A percentile compares a stretch with the other conserved stretches of the same genome.
These are phyloP conservation scores for Eleutherodactylus coqui DNA, from an alignment of 2,797 vertebrate genomes.

Conservation along the genomic window DNA sequence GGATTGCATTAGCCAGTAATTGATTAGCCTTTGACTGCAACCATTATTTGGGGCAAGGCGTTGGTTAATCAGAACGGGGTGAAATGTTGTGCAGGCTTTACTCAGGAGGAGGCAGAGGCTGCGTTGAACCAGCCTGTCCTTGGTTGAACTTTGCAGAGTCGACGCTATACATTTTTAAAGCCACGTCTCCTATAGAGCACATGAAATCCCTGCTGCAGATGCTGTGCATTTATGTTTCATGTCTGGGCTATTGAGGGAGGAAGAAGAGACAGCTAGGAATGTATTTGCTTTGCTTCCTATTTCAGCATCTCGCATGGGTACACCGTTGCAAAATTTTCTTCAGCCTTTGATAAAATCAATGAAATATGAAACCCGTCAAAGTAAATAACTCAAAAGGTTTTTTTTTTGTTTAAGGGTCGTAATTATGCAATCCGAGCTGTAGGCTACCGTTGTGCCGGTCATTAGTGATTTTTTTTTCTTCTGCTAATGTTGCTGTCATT, in stretches of 20 bases:
- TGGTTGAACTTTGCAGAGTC: slow-evolving; percentile 47
- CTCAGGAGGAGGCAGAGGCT: not conserved
- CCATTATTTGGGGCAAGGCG: slow-evolving; percentile 28
- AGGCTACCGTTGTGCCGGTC: not conserved
- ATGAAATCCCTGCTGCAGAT: slow-evolving; percentile 44
- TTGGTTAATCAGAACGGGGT: not conserved
- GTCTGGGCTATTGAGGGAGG: slow-evolving; percentile 21
- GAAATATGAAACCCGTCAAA: slow-evolving; percentile 36
- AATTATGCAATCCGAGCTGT: not conserved
- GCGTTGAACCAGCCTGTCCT: slow-evolving; percentile 42
- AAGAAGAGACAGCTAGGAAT: slow-evolving; percentile 2
- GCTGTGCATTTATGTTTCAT: slow-evolving; percentile 48
- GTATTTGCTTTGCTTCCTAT: not conserved
- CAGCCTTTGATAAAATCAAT: slow-evolving; percentile 44
- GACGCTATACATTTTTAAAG: slow-evolving; percentile 50
- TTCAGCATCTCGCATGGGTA: slow-evolving; percentile 27
- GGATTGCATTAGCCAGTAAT: slow-evolving; percentile 23
- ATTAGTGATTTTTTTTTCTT: not conserved
- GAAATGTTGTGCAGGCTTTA: not conserved
- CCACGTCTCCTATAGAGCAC: slow-evolving; percentile 41
- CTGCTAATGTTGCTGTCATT: not conserved
- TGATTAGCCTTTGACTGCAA: slow-evolving; percentile 38
- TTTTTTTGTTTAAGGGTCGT: not conserved
- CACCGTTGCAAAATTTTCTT: not conserved
- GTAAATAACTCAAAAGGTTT: slow-evolving; percentile 27